These are phyloP conservation scores for Linnaemya vulpina DNA, from an alignment of 2,888 invertebrate species.

Conservation along the genomic window DNA sequence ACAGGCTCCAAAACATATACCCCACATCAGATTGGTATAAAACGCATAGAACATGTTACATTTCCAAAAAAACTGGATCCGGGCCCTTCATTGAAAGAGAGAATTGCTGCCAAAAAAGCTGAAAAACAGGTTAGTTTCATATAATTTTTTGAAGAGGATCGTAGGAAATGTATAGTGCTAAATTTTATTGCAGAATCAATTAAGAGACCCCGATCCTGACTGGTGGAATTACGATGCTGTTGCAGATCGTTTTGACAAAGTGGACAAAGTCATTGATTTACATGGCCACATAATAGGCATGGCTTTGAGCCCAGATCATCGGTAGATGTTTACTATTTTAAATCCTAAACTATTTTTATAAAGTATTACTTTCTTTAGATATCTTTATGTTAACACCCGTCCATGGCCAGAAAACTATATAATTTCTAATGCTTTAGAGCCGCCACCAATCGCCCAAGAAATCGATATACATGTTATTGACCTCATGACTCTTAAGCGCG, in stretches of 20 bases:
- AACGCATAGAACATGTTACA: conserved; percentile 87
- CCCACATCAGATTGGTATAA: conserved; percentile 92
- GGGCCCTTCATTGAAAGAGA: conserved; percentile 87
- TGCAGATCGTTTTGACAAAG: conserved; percentile 88
- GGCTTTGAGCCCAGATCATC: conserved; percentile 92
- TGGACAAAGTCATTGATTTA: conserved; percentile 91
- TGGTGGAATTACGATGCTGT: conserved; percentile 88
- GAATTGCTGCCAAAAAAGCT: conserved; percentile 85
- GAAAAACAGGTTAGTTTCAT: conserved; percentile 78
- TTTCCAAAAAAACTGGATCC: conserved; percentile 88
- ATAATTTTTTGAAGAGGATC: neutral
- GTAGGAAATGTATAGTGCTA: neutral
- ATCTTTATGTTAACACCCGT: conserved; percentile 91
- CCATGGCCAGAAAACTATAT: conserved; percentile 91
- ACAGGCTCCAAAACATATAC: conserved; percentile 92
- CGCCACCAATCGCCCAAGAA: conserved; percentile 93
- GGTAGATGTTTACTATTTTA: conserved; percentile 78
- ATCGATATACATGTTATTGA: conserved; percentile 95
- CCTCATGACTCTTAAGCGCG: conserved; percentile 88
- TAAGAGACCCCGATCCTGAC: conserved; percentile 85
- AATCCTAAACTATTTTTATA: neutral
- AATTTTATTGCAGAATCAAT: conserved; percentile 76
- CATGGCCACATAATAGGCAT: conserved; percentile 94
- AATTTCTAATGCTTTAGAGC: conserved; percentile 89
- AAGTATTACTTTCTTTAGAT: conserved; percentile 82